Evolutionary conservation across 2,888 invertebrate genomes (phyloP), one percentile per base, ranked within the genome.

Genomic region (Piscicola geometra): DNA sequence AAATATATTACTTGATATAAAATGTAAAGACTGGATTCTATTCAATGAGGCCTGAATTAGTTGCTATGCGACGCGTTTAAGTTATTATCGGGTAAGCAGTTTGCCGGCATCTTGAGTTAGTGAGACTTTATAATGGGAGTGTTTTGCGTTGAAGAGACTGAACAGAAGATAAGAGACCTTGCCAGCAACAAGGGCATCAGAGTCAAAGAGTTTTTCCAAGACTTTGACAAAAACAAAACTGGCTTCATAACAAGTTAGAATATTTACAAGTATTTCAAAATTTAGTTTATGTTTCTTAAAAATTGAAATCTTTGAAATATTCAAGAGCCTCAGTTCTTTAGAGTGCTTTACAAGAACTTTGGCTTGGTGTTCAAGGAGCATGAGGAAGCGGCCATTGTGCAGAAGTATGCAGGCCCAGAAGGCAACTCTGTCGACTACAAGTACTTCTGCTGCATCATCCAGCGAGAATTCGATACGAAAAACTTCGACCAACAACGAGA

Each of bases 161-260:
- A 81, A 77, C 75, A 81, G 18, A 75, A 81, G 36, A 83, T 85
- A 41, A 80, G 84, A 60, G 83, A 82, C 30, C 77, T 82, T 50
- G 82, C 82, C 3, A 81, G 82, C 60, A 85, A 85, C 5, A 84
- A 83, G 76, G 78, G 85, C 71, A 82, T 85, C 33, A 78, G 85
- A 75, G 81, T 84, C 15, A 82, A 82, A 75, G 83, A 85, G 78
- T 85, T 84, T 76, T 86, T 86, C 78, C 81, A 82, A 69, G 86
- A 86, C 77, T 86, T 82, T 81, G 86, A 86, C 77, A 82, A 82
- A 76, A 81, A 85, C 0, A 79, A 85, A 47, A 83, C 84, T 41
- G 86, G 86, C 69, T 84, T 79, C 82, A 82, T 86, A n/a, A 83
- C 86, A 80, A 82, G 85, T 85, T 81, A 78, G 76, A 71, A 3